Evolutionary conservation across 2,888 invertebrate genomes (phyloP), one percentile per base, ranked within the genome.

Genomic region (Brachypalpus laphriformis): DNA sequence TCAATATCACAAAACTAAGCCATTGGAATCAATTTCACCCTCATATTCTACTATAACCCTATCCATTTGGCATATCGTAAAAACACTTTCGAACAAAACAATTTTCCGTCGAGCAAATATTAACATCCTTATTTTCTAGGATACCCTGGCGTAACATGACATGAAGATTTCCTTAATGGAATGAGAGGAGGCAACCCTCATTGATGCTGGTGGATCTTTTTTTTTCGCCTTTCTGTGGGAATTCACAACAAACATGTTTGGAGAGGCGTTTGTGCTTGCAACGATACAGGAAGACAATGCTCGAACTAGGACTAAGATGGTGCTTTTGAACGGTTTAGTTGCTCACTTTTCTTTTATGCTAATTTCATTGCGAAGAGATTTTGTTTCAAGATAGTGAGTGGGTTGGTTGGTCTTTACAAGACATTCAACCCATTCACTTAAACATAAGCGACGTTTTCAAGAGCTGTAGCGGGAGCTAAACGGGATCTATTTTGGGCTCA

Each of bases 51-150:
- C 28, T 31, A 16, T 42, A 42, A 57, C 70, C 70, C 45, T 45
- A 70, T 57, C 70, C 47, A 47, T 57, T 70, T 18, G 31, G 34
- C 56, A 34, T 42, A 31, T 57, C 70, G 56, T 70, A 70, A 34
- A 51, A 70, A 34, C 45, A 70, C 70, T 70, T 70, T 45, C 20
- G 68, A 68, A 68, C 68, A 68, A 68, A 56, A 56, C 68, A 54
- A 68, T 68, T 47, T 47, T 6, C 22, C 47, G 22, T 22, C 5
- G 25, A 57, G 31, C 57, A 57, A 57, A 57, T 70, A 45, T 45
- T 56, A 56, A 70, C 70, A 57, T 70, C 57, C 45, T 57, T 70
- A 59, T 51, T 42, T 42, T 42, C 16, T 11, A 40, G 42, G 61
- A 54, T 54, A 25, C 9, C 11, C 51, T n/a, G 45, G 18, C 8